Conservation (phyloP, 2,113 vertebrate species). For the Malurus melanocephalus region DNA sequence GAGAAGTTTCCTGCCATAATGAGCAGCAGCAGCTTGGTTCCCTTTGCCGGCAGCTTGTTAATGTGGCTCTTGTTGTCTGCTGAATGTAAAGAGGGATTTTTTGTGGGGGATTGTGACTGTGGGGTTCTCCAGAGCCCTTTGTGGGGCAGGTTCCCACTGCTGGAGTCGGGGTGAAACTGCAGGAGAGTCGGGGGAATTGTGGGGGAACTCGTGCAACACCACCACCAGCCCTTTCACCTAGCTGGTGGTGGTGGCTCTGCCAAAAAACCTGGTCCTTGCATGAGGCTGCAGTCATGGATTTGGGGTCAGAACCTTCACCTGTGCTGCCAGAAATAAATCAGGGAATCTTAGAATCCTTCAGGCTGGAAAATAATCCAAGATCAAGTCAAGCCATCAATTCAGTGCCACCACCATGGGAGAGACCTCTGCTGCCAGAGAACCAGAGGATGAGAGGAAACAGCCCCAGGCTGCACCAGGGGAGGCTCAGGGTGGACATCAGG, state of each 20-base stretch:
- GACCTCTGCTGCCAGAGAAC: not conserved
- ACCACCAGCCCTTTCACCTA: too few relatives aligned
- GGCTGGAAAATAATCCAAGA: not conserved
- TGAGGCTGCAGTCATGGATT: not conserved
- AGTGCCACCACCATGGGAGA: too few relatives aligned
- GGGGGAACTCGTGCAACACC: too few relatives aligned
- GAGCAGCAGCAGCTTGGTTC: not conserved
- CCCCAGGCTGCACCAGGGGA: too few relatives aligned
- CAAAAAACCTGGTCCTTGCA: not conserved
- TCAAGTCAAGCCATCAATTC: not conserved
- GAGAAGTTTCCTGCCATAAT: not conserved
- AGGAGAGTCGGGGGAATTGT: not conserved
- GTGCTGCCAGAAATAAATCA: not conserved
- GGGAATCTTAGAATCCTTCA: rapidly evolving
- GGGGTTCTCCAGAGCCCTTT: not conserved
- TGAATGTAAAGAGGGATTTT: not conserved
- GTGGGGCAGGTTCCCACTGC: not conserved
- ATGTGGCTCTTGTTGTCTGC: not conserved
- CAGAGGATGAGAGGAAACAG: not conserved
- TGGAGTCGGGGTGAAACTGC: not conserved
- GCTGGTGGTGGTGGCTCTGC: not conserved
- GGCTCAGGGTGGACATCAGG: not conserved
- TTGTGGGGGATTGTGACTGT: not conserved
- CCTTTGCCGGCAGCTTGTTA: not conserved
- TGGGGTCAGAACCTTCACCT: not conserved